phyloP scores from a whole-genome alignment of 2,888 invertebrate genomes.

The Dexiosoma caninum region DNA sequence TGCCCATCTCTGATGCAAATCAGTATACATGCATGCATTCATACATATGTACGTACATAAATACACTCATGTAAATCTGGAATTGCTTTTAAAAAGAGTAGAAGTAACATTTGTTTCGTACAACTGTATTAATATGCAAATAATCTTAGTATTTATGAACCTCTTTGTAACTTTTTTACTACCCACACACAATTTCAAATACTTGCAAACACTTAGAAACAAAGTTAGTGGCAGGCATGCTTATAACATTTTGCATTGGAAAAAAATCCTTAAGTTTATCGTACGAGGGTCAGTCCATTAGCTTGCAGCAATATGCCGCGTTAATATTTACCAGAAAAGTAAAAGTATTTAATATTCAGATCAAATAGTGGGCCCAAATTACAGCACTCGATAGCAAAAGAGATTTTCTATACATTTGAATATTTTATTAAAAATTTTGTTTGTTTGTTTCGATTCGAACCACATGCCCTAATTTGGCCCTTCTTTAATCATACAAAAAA shows the following conservation, averaged over 20 bases:
- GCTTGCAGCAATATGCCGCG: too few species aligned
- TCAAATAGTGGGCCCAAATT: too few species aligned
- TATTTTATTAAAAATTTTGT: too few species aligned
- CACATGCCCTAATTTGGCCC: too few species aligned
- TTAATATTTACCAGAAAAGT: too few species aligned
- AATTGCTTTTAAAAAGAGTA: not conserved
- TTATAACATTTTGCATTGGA: not conserved
- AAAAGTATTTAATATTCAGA: too few species aligned
- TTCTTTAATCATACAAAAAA: too few species aligned
- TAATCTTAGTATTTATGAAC: conserved; percentile 75
- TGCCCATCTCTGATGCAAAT: not conserved
- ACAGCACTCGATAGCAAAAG: too few species aligned
- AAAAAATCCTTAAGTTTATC: not conserved
- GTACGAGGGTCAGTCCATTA: not conserved
- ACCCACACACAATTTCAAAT: not conserved
- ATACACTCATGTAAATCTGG: too few species aligned
- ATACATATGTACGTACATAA: not conserved
- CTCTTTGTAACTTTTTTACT: conserved; percentile 9
- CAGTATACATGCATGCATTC: not conserved
- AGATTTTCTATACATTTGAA: too few species aligned
- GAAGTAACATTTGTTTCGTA: conserved; percentile 45
- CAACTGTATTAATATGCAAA: conserved; percentile 73
- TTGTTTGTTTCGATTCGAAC: too few species aligned
- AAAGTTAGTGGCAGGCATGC: too few species aligned
- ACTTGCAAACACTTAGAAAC: not conserved